These are phyloP conservation scores for Macropis europaea DNA, from an alignment of 2,888 invertebrate species.

Conservation along the genomic window DNA sequence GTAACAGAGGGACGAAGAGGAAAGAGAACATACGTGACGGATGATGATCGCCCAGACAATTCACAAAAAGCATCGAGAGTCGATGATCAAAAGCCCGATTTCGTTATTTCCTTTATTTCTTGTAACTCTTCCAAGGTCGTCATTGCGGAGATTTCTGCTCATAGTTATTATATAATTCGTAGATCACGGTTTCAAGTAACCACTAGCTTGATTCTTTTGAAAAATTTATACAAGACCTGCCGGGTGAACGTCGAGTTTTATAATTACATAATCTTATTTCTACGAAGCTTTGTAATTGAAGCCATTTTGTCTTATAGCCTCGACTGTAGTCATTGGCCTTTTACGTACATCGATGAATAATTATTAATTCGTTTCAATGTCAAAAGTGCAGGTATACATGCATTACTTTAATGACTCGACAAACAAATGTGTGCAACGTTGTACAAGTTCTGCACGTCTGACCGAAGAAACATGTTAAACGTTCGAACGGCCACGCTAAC, in stretches of 20 bases:
- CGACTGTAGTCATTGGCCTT: no score
- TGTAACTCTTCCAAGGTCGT: conserved; percentile 46
- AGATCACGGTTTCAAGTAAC: neutral
- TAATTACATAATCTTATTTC: no score
- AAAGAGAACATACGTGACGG: conserved; percentile 39
- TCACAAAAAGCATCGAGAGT: conserved; percentile 65
- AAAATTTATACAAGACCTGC: no score
- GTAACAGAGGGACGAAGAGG: conserved; percentile 13
- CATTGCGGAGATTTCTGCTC: conserved; percentile 16
- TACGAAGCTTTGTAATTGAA: no score
- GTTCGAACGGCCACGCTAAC: no score
- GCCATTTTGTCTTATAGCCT: no score
- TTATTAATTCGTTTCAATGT: neutral
- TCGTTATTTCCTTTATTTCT: neutral
- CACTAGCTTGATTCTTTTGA: no score
- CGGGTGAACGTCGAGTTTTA: no score
- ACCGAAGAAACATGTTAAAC: neutral
- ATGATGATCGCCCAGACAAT: conserved; percentile 67
- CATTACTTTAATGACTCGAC: conserved; percentile 6
- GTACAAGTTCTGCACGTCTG: no score
- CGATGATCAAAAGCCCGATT: conserved; percentile 56
- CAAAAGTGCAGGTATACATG: neutral
- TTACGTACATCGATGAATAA: neutral
- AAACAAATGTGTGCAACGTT: neutral
- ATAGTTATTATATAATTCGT: neutral